These are phyloP conservation scores for Limnothrissa miodon DNA, from an alignment of 2,113 vertebrate species.

Conservation along the genomic window DNA sequence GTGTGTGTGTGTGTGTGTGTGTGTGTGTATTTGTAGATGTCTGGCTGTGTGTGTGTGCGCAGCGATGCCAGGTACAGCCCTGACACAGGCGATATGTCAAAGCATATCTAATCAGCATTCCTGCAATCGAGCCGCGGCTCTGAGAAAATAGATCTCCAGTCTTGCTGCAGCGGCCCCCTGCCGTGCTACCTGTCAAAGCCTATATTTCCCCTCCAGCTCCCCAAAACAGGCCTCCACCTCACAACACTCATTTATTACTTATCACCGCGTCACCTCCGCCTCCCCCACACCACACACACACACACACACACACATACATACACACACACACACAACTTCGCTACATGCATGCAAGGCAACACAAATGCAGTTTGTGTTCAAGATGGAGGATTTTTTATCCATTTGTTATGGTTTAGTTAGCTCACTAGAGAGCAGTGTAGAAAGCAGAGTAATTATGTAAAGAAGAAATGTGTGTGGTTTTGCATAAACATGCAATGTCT, in stretches of 20 bases:
- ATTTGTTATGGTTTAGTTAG: background rate
- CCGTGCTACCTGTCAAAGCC: slow-evolving; percentile 56
- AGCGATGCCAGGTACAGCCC: slow-evolving; percentile 36
- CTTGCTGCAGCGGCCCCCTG: slow-evolving; percentile 43
- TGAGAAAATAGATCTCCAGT: slow-evolving; percentile 48
- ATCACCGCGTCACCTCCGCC: slow-evolving; percentile 25
- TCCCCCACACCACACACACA: background rate
- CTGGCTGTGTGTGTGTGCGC: background rate
- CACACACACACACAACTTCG: background rate
- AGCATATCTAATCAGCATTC: slow-evolving; percentile 56
- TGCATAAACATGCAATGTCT: background rate
- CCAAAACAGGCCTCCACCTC: slow-evolving; percentile 41
- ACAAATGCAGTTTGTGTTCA: background rate
- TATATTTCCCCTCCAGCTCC: slow-evolving; percentile 52
- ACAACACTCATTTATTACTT: slow-evolving; percentile 46
- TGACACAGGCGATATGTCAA: slow-evolving; percentile 46
- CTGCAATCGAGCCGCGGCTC: slow-evolving; percentile 37
- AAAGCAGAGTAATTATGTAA: background rate
- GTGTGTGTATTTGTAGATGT: background rate
- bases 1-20: background rate
- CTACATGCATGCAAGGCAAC: background rate
- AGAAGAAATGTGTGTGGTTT: background rate
- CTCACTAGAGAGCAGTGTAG: background rate
- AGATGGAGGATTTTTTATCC: background rate
- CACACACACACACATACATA: background rate